Percentiles rank a stretch among this genome's conserved stretches.
phyloP scores from a whole-genome alignment of 1,140 invertebrate genomes.

The Coelopa frigida region DNA sequence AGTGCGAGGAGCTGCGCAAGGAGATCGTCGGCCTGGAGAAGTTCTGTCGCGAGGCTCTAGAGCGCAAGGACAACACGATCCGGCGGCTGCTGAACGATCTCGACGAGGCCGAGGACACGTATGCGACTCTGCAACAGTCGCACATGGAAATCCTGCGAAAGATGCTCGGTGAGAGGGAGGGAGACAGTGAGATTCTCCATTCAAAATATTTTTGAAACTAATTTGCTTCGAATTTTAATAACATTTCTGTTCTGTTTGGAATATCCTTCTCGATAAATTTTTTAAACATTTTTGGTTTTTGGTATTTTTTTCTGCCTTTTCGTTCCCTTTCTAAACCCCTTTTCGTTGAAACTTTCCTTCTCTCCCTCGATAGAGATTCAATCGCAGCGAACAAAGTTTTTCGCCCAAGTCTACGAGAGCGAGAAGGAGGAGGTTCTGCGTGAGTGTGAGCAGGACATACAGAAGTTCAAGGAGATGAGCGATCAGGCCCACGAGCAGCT shows the following conservation, averaged over 20 bases:
- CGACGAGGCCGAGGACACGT: constrained; percentile 61
- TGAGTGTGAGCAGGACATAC: constrained; percentile 46
- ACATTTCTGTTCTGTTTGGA: background rate
- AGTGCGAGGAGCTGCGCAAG: constrained; percentile 62
- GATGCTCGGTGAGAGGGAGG: constrained; percentile 53
- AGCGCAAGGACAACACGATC: constrained; percentile 60
- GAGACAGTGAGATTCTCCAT: background rate
- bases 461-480: constrained; percentile 40
- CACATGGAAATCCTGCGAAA: constrained; percentile 61
- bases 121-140: constrained; percentile 50
- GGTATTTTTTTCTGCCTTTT: too few species aligned
- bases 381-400: constrained; percentile 47
- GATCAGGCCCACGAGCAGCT: constrained; percentile 34
- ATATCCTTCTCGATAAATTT: background rate
- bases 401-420: constrained; percentile 50
- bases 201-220: too few species aligned
- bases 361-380: constrained; percentile 42
- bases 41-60: constrained; percentile 44
- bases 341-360: too few species aligned
- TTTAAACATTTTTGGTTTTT: too few species aligned
- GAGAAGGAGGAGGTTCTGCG: constrained; percentile 49
- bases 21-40: constrained; percentile 52
- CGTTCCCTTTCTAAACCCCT: too few species aligned
- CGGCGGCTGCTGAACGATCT: constrained; percentile 56
- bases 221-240: background rate